A percentile compares a stretch with the other conserved stretches of the same genome.
phyloP scores from a whole-genome alignment of 2,888 invertebrate genomes.

The Meteorus cinctellus region DNA sequence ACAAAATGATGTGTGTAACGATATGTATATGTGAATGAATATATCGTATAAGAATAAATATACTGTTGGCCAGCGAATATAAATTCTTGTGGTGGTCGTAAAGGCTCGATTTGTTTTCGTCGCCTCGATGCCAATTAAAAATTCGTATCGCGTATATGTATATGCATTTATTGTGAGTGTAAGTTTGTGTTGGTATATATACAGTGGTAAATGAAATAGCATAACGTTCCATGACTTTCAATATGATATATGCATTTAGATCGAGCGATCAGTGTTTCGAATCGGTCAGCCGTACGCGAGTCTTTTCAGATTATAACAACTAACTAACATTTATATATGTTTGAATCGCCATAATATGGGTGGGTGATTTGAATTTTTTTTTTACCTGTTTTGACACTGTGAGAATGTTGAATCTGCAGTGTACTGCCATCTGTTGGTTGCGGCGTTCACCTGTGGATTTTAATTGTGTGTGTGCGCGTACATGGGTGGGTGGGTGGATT shows the following conservation, averaged over 20 bases:
- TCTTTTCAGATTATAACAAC: conserved; percentile 5
- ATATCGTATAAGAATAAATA: conserved; percentile 27
- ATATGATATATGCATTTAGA: conserved; percentile 28
- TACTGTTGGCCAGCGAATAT: conserved; percentile 38
- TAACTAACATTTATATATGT: background rate
- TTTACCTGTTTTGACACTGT: background rate
- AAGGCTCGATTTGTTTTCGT: conserved; percentile 51
- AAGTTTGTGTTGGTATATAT: background rate
- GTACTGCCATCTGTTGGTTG: background rate
- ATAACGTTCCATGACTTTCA: conserved; percentile 26
- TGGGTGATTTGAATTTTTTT: background rate
- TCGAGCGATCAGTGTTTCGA: conserved; percentile 21
- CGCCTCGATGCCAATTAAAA: conserved; percentile 47
- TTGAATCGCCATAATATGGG: conserved; percentile 3
- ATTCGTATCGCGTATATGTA: conserved; percentile 21
- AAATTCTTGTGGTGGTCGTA: conserved; percentile 49
- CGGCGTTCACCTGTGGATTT: background rate
- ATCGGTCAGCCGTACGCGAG: conserved; percentile 10
- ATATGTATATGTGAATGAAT: conserved; percentile 10
- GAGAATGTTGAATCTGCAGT: background rate
- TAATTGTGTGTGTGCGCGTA: background rate
- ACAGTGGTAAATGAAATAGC: conserved; percentile 6
- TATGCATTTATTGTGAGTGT: background rate
- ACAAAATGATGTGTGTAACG: background rate
- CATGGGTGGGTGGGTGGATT: no score